phyloP scores from a whole-genome alignment of 2,797 vertebrate genomes.

The Hapalemur alaotrensis region DNA sequence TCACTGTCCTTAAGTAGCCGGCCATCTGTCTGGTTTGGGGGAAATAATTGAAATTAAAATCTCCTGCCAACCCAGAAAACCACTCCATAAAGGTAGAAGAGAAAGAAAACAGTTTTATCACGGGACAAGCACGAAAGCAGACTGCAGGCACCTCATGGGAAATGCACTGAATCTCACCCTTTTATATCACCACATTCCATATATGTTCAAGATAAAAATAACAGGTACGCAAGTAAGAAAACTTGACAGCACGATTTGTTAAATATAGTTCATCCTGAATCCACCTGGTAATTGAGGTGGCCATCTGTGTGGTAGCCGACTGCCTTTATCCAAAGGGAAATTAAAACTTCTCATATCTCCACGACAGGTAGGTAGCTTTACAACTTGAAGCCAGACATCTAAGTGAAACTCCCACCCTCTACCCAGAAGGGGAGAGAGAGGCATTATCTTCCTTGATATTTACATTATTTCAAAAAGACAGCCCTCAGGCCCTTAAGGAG shows the following conservation, averaged over 20 bases:
- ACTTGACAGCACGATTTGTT: not conserved
- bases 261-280: not conserved
- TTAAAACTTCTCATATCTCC: not conserved
- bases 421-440: not conserved
- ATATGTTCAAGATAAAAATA: not conserved
- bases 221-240: not conserved
- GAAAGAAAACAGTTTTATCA: not conserved
- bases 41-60: slow-evolving; percentile 55
- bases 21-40: slow-evolving; percentile 32
- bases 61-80: not conserved
- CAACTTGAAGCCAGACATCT: not conserved
- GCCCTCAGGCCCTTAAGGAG: not conserved
- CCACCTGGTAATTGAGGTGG: not conserved
- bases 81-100: not conserved
- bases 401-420: no score
- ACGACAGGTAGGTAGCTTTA: not conserved
- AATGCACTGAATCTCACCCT: not conserved
- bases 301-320: not conserved
- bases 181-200: no score
- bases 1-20: slow-evolving; percentile 5
- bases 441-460: not conserved
- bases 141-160: not conserved
- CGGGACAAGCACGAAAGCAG: not conserved
- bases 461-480: not conserved
- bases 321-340: slow-evolving; percentile 1